Evolutionary conservation across 2,888 invertebrate genomes (phyloP).

Genomic region (Euphydryas editha): DNA sequence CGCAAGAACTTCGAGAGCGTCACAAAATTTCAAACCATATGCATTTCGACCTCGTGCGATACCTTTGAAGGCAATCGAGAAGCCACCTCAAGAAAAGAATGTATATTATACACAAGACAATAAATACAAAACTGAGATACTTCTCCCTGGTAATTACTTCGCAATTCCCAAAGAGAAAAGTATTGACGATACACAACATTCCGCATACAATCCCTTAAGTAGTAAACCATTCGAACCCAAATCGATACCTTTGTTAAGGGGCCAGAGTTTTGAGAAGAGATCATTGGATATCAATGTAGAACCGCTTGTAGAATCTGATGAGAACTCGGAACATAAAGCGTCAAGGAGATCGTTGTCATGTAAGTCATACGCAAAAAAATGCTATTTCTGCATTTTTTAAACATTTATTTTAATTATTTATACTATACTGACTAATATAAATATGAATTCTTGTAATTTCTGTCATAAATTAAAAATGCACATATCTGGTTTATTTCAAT

Average conservation of each 20-base stretch:
- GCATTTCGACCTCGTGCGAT: slow-evolving; percentile 71
- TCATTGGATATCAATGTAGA: slow-evolving; percentile 62
- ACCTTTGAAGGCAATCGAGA: slow-evolving; percentile 56
- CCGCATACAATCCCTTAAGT: slow-evolving; percentile 46
- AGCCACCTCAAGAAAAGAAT: slow-evolving; percentile 58
- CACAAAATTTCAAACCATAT: slow-evolving; percentile 48
- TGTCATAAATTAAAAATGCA: too few relatives aligned
- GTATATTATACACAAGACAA: slow-evolving; percentile 64
- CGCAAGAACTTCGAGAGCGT: slow-evolving; percentile 43
- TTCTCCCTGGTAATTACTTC: slow-evolving; percentile 79
- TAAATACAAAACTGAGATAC: slow-evolving; percentile 65
- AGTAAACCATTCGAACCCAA: slow-evolving; percentile 61
- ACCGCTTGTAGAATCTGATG: slow-evolving; percentile 64
- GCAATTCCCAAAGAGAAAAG: slow-evolving; percentile 79
- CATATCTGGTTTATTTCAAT: too few relatives aligned
- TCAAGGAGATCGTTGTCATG: slow-evolving; percentile 76
- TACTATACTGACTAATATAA: background rate
- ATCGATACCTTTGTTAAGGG: slow-evolving; percentile 70
- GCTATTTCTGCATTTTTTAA: background rate
- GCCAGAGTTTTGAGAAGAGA: slow-evolving; percentile 62
- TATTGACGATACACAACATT: slow-evolving; percentile 49
- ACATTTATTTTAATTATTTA: background rate
- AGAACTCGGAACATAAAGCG: slow-evolving; percentile 58
- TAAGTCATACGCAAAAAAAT: slow-evolving; percentile 50
- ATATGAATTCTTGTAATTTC: too few relatives aligned